Evolutionary conservation across 2,888 invertebrate genomes (phyloP).

Genomic region (Koerneria pararmatus): DNA sequence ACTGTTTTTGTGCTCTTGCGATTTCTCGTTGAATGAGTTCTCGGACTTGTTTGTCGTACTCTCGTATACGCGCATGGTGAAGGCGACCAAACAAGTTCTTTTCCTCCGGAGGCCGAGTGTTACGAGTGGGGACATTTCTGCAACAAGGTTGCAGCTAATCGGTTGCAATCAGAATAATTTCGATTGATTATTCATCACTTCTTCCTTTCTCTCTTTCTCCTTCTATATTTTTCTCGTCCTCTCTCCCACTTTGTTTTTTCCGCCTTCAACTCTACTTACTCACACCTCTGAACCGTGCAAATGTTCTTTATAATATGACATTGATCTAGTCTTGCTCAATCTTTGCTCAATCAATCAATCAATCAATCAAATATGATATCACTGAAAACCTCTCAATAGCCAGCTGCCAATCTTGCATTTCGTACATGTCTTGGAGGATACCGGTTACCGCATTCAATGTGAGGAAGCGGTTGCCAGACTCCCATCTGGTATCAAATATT

Average conservation of each 20-base stretch:
- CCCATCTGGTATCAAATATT: constrained; percentile 15
- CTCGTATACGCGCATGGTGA: constrained; percentile 29
- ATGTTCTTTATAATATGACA: no score
- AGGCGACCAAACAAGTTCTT: constrained; percentile 33
- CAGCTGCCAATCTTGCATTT: constrained; percentile 40
- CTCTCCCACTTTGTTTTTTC: constrained; percentile 17
- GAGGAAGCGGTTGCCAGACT: constrained; percentile 44
- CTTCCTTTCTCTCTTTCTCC: constrained; percentile 1
- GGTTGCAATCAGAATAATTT: not conserved
- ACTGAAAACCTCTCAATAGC: no score
- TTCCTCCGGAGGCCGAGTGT: constrained; percentile 34
- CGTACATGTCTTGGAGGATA: constrained; percentile 48
- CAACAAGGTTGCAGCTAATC: constrained; percentile 19
- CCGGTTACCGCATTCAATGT: constrained; percentile 47
- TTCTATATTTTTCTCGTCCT: not conserved
- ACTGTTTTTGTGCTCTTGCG: no score
- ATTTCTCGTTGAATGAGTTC: constrained; percentile 8
- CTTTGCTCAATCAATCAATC: no score
- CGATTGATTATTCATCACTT: not conserved
- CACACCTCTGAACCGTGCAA: no score
- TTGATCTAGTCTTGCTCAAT: no score
- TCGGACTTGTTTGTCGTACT: constrained; percentile 24
- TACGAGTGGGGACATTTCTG: constrained; percentile 46
- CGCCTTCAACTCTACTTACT: no score
- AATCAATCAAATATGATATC: no score